These are phyloP conservation scores for Asteroscopus sphinx DNA, from an alignment of 2,888 invertebrate species.

Conservation along the genomic window DNA sequence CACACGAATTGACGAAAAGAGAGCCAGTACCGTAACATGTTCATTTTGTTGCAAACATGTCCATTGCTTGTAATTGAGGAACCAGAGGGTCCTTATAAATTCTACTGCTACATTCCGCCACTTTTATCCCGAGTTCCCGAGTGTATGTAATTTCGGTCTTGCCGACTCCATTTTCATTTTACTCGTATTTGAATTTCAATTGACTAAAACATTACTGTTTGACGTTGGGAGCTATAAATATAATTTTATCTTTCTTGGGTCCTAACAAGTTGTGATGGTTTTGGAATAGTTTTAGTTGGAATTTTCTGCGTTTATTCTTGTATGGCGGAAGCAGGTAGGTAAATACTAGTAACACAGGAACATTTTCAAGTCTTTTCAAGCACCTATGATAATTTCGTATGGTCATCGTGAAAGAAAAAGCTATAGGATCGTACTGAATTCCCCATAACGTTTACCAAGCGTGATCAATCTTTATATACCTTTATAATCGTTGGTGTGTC, in stretches of 20 bases:
- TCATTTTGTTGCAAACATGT: conserved; percentile 45
- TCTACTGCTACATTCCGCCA: conserved; percentile 27
- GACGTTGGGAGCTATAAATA: conserved; percentile 44
- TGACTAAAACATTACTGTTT: conserved; percentile 54
- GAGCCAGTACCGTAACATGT: conserved; percentile 29
- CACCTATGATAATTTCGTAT: too few relatives aligned
- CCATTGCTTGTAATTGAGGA: conserved; percentile 48
- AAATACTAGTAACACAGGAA: neutral
- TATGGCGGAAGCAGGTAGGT: neutral
- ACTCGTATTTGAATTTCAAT: conserved; percentile 60
- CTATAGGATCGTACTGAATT: too few relatives aligned
- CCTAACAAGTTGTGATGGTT: conserved; percentile 9
- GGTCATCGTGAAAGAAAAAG: too few relatives aligned
- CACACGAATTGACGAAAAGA: conserved; percentile 29
- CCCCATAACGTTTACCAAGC: too few relatives aligned
- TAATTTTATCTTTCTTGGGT: conserved; percentile 35
- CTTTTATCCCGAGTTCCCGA: conserved; percentile 39
- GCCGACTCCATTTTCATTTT: conserved; percentile 47
- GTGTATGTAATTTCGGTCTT: conserved; percentile 53
- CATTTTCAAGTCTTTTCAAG: too few relatives aligned
- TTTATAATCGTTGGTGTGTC: too few relatives aligned
- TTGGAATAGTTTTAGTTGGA: conserved; percentile 22
- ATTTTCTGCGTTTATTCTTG: neutral
- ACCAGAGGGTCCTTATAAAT: conserved; percentile 52
- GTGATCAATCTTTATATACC: too few relatives aligned